Percentiles rank a stretch among this genome's conserved stretches.
phyloP scores from a whole-genome alignment of 2,888 invertebrate species.

The Pandemis heparana region DNA sequence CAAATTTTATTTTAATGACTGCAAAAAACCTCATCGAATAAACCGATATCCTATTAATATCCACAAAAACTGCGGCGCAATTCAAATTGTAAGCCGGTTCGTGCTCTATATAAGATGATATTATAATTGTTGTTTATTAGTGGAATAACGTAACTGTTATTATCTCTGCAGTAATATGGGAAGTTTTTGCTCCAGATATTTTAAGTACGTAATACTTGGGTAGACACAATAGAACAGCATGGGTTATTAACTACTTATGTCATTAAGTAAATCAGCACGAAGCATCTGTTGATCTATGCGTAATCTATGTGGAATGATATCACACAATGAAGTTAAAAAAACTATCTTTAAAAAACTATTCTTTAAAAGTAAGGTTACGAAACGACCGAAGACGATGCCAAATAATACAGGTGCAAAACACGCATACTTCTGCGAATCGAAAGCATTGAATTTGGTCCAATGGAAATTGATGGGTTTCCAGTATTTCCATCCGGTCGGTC shows the following conservation, averaged over 20 bases:
- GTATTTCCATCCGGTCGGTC: too few species aligned
- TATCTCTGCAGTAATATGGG: constrained; percentile 49
- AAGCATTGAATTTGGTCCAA: too few species aligned
- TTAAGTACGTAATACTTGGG: constrained; percentile 44
- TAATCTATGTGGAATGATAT: constrained; percentile 1
- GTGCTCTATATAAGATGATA: constrained; percentile 18
- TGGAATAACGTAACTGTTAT: constrained; percentile 42
- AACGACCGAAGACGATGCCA: too few species aligned
- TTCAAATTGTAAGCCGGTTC: not conserved
- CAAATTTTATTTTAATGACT: not conserved
- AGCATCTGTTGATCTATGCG: not conserved
- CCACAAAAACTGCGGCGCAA: constrained; percentile 21
- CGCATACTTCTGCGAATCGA: too few species aligned
- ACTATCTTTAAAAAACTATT: too few species aligned
- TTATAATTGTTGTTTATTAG: constrained; percentile 39
- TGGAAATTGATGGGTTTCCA: too few species aligned
- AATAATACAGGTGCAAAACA: too few species aligned
- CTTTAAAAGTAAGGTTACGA: too few species aligned
- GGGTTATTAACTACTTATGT: constrained; percentile 20
- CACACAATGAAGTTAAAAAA: not conserved
- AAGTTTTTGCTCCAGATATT: constrained; percentile 56
- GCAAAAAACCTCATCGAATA: constrained; percentile 34
- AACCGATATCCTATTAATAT: constrained; percentile 12
- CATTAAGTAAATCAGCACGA: constrained; percentile 11
- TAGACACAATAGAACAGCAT: constrained; percentile 23